Base-by-base conservation (phyloP, 2,113 vertebrate species). In the Phalacrocorax pelagicus region DNA sequence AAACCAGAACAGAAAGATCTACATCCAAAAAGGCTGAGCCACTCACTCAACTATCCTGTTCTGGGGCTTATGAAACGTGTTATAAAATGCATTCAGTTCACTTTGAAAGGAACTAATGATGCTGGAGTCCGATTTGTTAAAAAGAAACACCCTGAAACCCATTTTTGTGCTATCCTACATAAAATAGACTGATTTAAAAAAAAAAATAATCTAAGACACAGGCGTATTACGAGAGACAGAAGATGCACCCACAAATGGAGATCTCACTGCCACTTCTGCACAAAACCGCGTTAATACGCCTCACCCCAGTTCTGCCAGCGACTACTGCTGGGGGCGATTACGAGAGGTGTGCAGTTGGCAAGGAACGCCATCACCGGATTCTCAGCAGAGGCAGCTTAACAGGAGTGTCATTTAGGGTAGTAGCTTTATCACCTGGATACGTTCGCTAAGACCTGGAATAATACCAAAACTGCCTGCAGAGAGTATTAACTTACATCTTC, bases 381-480 rank as follows among this genome's bases (percentile, higher is more conserved):
- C 94, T 58, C 42, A 11, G 54, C 27, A 13, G 86, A 96, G 72
- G 67, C 52, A 79, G 84, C 66, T 83, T 83, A 96, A 67, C 44
- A 65, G 61, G 40, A 74, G 26, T 83, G 89, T 82, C 93, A 93
- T 88, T 95, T 73, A 80, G 54, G 78, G 74, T 44, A 91, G 87
- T 20, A 88, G 78, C 66, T 96, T 96, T 91, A 92, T 95, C 93
- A 97, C 83, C 89, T 89, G 94, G 79, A 96, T 90, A 86, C 42
- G 73, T 92, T 91, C 0, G 0, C 84, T 44, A 88, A 89, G 74
- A 95, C 70, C 91, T 96, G 92, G 87, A 96, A 36, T 27, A 73
- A 80, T 52, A 91, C 78, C 92, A 94, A 77, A 74, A 95, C 4
- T 79, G 90, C 55, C 91, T 85, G 79, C 86, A 54, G 58, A 89